Evolutionary conservation across 2,888 invertebrate genomes (phyloP).

Genomic region (Anthrax anthrax): DNA sequence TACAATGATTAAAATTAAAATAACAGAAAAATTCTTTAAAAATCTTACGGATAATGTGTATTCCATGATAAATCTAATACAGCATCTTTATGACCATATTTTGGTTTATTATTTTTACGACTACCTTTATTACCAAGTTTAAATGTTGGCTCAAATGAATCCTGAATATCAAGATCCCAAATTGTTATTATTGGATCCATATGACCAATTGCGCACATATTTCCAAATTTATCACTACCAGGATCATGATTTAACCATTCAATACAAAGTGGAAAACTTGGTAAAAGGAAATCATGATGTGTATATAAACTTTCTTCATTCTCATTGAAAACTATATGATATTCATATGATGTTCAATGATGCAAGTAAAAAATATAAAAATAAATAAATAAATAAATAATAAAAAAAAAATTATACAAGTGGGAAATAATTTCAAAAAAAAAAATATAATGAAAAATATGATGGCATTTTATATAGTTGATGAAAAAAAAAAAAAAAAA

Average conservation of each 20-base stretch:
- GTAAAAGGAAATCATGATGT: conserved; percentile 83
- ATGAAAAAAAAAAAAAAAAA: conserved; percentile 1
- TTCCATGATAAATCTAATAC: conserved; percentile 91
- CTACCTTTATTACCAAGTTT: conserved; percentile 60
- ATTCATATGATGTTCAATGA: too few species aligned
- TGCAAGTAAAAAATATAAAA: conserved; percentile 3
- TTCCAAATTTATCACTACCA: conserved; percentile 52
- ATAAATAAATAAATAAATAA: neutral
- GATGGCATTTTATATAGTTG: neutral
- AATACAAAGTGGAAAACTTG: conserved; percentile 79
- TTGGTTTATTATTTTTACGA: conserved; percentile 55
- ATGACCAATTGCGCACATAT: conserved; percentile 81
- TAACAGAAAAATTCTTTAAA: conserved; percentile 9
- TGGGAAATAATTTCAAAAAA: too few species aligned
- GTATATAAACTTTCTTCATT: conserved; percentile 79
- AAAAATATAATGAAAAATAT: too few species aligned
- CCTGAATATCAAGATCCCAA: conserved; percentile 94
- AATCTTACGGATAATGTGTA: conserved; percentile 47
- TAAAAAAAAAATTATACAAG: too few species aligned
- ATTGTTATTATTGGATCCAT: conserved; percentile 88
- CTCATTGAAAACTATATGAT: conserved; percentile 75
- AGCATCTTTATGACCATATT: conserved; percentile 73
- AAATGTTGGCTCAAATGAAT: conserved; percentile 77
- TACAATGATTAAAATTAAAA: neutral
- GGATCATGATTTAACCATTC: conserved; percentile 90